Conservation (phyloP, 2,888 invertebrate genomes). For the Venustoraphidia nigricollis region DNA sequence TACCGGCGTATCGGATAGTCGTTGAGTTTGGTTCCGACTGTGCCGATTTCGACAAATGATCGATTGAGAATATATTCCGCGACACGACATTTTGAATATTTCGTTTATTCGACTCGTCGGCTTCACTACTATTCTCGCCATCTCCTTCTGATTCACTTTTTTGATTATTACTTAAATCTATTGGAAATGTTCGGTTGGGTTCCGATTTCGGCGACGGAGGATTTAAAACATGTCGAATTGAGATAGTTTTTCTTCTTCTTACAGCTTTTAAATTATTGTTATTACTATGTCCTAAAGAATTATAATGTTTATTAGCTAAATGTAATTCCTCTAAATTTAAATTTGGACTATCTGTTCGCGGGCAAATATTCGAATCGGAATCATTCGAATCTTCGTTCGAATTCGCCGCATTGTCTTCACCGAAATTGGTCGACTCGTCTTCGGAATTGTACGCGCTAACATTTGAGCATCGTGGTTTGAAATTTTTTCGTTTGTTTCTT, state of each 20-base stretch:
- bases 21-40: slow-evolving; percentile 37
- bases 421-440: slow-evolving; percentile 18
- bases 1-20: slow-evolving; percentile 34
- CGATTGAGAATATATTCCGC: slow-evolving; percentile 30
- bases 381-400: too few relatives aligned
- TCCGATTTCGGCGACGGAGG: slow-evolving; percentile 16
- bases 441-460: slow-evolving; percentile 31
- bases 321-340: too few relatives aligned
- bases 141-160: slow-evolving; percentile 14
- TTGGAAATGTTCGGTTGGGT: slow-evolving; percentile 4
- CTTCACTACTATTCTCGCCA: too few relatives aligned
- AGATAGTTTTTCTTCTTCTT: slow-evolving; percentile 20
- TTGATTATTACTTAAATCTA: slow-evolving; percentile 6
- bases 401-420: too few relatives aligned
- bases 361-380: too few relatives aligned
- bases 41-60: slow-evolving; percentile 38
- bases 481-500: slow-evolving; percentile 63
- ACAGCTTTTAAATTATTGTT: slow-evolving; percentile 23
- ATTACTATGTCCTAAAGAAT: too few relatives aligned
- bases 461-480: slow-evolving; percentile 59
- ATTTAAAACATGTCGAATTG: slow-evolving; percentile 19
- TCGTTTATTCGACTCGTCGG: slow-evolving; percentile 15
- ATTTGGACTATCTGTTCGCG: too few relatives aligned
- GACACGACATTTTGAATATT: slow-evolving; percentile 25
- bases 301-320: too few relatives aligned